phyloP scores from a whole-genome alignment of 1,140 invertebrate genomes.

The Drosophila miranda region DNA sequence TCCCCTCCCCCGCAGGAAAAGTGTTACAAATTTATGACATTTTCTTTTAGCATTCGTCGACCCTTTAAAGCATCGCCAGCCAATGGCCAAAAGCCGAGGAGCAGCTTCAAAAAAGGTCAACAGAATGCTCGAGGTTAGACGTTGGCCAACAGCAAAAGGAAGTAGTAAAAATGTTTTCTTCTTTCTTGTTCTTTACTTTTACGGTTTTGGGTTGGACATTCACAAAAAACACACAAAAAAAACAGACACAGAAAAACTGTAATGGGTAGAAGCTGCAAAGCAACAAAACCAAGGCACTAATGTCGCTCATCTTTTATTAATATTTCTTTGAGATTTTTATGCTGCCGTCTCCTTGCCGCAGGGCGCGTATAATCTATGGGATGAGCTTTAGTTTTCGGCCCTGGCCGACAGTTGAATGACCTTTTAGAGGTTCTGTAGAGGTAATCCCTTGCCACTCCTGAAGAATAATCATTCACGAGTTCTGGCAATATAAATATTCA shows the following conservation, averaged over 20 bases:
- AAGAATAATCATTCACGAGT: too few relatives aligned
- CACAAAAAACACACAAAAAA: conserved; percentile 42
- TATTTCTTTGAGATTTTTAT: conserved; percentile 77
- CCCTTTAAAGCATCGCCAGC: conserved; percentile 56
- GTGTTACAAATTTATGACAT: conserved; percentile 79
- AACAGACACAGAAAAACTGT: conserved; percentile 10
- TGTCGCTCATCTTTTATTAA: conserved; percentile 80
- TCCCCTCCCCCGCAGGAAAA: conserved; percentile 43
- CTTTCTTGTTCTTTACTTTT: conserved; percentile 56
- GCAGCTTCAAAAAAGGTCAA: conserved; percentile 70
- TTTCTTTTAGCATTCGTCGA: conserved; percentile 64
- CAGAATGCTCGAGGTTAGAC: conserved; percentile 71
- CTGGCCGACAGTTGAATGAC: conserved; percentile 49
- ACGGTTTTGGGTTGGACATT: conserved; percentile 72
- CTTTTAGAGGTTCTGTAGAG: too few relatives aligned
- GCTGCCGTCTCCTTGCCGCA: conserved; percentile 45
- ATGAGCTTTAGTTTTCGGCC: conserved; percentile 12
- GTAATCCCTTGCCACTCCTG: not conserved
- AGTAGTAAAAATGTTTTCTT: conserved; percentile 75
- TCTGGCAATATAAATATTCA: too few relatives aligned
- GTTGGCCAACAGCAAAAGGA: conserved; percentile 40
- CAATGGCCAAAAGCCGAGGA: conserved; percentile 46
- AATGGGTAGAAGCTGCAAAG: conserved; percentile 29
- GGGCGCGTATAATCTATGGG: conserved; percentile 28
- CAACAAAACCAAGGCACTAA: conserved; percentile 67